A percentile compares a stretch with the other conserved stretches of the same genome.
Evolutionary conservation across 2,797 vertebrate genomes (phyloP).

Genomic region (Synaphobranchus kaupii): DNA sequence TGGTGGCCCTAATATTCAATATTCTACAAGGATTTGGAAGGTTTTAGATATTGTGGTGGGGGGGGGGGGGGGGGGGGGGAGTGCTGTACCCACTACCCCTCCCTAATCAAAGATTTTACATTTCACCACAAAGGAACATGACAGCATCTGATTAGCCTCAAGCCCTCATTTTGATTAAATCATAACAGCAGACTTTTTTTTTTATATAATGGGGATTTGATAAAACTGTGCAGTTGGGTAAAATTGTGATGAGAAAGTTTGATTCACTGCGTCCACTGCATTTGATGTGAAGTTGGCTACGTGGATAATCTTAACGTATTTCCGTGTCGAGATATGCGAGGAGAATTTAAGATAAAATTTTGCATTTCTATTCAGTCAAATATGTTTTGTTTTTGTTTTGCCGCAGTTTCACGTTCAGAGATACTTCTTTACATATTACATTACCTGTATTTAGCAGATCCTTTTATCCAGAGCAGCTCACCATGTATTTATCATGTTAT

Average conservation of each 20-base stretch:
- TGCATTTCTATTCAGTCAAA: neutral
- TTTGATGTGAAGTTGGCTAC: neutral
- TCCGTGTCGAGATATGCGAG: slow-evolving; percentile 1
- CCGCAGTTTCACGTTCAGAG: too few relatives aligned
- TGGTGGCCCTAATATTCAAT: neutral
- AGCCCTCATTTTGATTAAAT: slow-evolving; percentile 24
- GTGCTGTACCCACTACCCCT: neutral
- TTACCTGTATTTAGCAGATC: neutral
- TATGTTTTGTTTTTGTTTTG: neutral
- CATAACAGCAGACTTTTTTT: slow-evolving; percentile 26
- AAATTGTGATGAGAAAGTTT: neutral
- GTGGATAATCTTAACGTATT: neutral
- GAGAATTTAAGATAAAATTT: neutral
- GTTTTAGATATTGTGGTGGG: neutral
- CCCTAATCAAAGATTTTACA: neutral
- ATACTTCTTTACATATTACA: too few relatives aligned
- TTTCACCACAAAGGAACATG: slow-evolving; percentile 3
- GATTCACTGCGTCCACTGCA: neutral
- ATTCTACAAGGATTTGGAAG: neutral
- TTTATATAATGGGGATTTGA: slow-evolving; percentile 27
- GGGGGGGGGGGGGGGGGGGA: too few relatives aligned
- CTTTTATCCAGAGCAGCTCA: neutral
- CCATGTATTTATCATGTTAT: neutral
- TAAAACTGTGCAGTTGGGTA: slow-evolving; percentile 3
- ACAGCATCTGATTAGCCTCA: slow-evolving; percentile 9